Evolutionary conservation across 2,113 vertebrate species (phyloP), one percentile per base, ranked within the genome.

Genomic region (Prietella phreatophila): DNA sequence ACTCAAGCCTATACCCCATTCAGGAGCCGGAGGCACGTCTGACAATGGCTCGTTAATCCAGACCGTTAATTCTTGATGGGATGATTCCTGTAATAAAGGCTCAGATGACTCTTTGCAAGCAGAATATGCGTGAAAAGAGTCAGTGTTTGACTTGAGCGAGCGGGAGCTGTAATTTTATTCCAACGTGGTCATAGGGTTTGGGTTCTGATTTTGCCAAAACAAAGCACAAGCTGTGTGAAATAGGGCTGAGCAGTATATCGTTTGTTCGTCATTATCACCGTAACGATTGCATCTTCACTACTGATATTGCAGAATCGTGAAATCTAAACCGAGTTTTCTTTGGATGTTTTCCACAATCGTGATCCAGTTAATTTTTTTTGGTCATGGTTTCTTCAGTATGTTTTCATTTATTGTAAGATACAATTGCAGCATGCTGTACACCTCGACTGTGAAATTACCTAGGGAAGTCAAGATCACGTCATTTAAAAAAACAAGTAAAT

Each of bases 21-120:
- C 85, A 87, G 83, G 55, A 89, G 85, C 80, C 87, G 83, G 67
- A 85, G 78, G 84, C 76, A 83, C 39, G 75, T 75, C 65, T 85
- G 89, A 90, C 89, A 91, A 90, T 87, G 89, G 85, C 87, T 87
- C 87, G 85, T 90, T 90, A 91, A 89, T 90, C 84, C 86, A 27
- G 73, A 63, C 79, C 69, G 86, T 90, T 90, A 90, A 85, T 89
- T 83, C 89, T 80, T 85, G 83, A 90, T 86, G 50, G 86, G 83
- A 88, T 60, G 84, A 83, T 90, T 87, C 67, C 85, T 85, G 80
- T 65, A 83, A 87, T 90, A 89, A 90, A 89, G n/a, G 81, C 78
- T 89, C 79, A 67, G 60, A 82, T 87, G 89, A 89, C 65, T 85
- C 89, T 89, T 82, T 55, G 85, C 56, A 85, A 58, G 85, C 78